Conservation (phyloP, 2,888 invertebrate genomes). For the Saturnia japonica region DNA sequence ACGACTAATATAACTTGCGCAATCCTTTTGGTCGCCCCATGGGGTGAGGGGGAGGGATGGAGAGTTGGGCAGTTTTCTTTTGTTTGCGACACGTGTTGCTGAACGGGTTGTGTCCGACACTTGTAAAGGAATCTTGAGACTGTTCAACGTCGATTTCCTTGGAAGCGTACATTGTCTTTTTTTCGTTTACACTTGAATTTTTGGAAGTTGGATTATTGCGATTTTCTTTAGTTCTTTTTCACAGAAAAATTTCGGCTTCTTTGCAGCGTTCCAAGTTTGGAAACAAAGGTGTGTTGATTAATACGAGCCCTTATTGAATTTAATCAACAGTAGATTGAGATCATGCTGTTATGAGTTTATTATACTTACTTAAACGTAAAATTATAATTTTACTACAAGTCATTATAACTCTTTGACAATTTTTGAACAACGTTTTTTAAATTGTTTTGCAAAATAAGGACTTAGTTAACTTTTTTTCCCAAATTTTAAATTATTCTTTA, state of each 20-base stretch:
- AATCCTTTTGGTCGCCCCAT: slow-evolving; percentile 76
- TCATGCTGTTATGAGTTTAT: not conserved
- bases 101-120: slow-evolving; percentile 78
- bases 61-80: slow-evolving; percentile 71
- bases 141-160: slow-evolving; percentile 60
- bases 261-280: not conserved
- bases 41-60: slow-evolving; percentile 45
- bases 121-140: slow-evolving; percentile 65
- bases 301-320: slow-evolving; percentile 38
- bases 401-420: not conserved
- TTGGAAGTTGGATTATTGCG: slow-evolving; percentile 50
- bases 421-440: not conserved
- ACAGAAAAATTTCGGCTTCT: slow-evolving; percentile 38
- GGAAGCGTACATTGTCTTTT: slow-evolving; percentile 53
- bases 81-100: slow-evolving; percentile 79
- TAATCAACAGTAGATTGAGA: slow-evolving; percentile 36
- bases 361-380: not conserved
- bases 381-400: too few species aligned
- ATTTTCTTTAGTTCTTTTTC: slow-evolving; percentile 47
- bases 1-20: slow-evolving; percentile 79
- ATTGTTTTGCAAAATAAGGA: not conserved
- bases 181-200: slow-evolving; percentile 49
- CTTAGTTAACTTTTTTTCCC: not conserved
- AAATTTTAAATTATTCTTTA: too few species aligned
- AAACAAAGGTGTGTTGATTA: slow-evolving; percentile 26